Percentiles rank a stretch among this genome's conserved stretches.
Conservation (phyloP, 2,888 invertebrate genomes). For the Chrysodeixis includens region DNA sequence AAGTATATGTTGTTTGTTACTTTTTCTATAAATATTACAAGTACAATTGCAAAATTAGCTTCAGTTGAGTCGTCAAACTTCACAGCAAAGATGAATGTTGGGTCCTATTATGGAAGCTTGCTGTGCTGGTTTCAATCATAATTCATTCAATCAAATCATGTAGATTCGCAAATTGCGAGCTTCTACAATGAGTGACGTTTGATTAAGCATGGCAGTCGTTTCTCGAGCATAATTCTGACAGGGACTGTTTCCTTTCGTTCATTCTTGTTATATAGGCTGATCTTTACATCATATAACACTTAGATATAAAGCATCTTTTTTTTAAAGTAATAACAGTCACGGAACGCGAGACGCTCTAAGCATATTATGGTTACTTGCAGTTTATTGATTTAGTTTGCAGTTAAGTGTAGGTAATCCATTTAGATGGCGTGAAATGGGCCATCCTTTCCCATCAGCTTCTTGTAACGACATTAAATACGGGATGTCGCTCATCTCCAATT, state of each 20-base stretch:
- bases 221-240: not conserved
- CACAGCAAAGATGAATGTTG: not conserved
- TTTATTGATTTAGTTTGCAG: conserved; percentile 33
- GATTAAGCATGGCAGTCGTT: not conserved
- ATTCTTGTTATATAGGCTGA: too few species aligned
- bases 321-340: not conserved
- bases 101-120: not conserved
- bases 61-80: not conserved
- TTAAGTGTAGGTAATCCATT: conserved; percentile 45
- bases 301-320: not conserved
- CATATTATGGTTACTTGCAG: not conserved
- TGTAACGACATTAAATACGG: conserved; percentile 49
- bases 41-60: too few species aligned
- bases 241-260: not conserved
- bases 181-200: not conserved
- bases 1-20: too few species aligned
- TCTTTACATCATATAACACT: too few species aligned
- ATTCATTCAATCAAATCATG: not conserved
- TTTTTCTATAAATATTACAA: too few species aligned
- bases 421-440: conserved; percentile 50
- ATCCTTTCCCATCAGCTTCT: conserved; percentile 42
- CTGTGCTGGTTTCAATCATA: not conserved
- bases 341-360: not conserved
- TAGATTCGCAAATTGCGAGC: not conserved
- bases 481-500: conserved; percentile 52